phyloP scores from a whole-genome alignment of 2,888 invertebrate species.

The Cryptocephalus moraei region DNA sequence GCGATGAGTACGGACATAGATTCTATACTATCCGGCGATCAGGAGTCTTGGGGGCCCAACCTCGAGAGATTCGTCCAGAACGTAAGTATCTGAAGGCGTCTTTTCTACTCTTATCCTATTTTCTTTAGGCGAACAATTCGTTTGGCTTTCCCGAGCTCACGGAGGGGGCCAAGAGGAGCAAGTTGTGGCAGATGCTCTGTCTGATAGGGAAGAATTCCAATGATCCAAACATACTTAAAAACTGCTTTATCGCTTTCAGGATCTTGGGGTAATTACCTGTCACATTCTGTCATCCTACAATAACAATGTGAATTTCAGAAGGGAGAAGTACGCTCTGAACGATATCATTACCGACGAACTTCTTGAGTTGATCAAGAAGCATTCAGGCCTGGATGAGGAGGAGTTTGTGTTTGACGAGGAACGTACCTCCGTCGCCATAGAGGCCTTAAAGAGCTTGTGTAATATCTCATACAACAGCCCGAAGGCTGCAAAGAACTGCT shows the following conservation, averaged over 20 bases:
- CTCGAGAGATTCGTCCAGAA: too few relatives aligned
- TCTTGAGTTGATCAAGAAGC: conserved; percentile 55
- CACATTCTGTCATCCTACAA: background rate
- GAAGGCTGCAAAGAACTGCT: conserved; percentile 50
- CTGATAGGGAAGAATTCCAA: conserved; percentile 44
- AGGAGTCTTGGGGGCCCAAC: too few relatives aligned
- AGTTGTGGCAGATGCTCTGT: conserved; percentile 54
- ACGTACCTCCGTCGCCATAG: conserved; percentile 47
- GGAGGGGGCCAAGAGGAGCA: conserved; percentile 41
- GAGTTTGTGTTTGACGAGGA: conserved; percentile 36
- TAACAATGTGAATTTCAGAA: conserved; percentile 41
- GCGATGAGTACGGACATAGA: too few relatives aligned
- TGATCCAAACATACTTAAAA: conserved; percentile 37
- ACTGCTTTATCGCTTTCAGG: conserved; percentile 51
- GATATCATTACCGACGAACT: conserved; percentile 57
- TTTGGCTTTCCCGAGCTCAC: conserved; percentile 43
- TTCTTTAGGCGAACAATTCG: conserved; percentile 43
- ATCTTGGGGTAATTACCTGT: conserved; percentile 49
- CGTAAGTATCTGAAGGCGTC: too few relatives aligned
- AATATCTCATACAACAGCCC: conserved; percentile 76
- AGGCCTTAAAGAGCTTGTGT: conserved; percentile 80
- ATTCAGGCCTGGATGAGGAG: conserved; percentile 47
- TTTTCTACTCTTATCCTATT: background rate
- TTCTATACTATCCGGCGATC: too few relatives aligned
- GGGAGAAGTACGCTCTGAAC: conserved; percentile 66